These are phyloP conservation scores for Mico argentatus DNA, from an alignment of 2,797 vertebrate genomes.

Conservation along the genomic window DNA sequence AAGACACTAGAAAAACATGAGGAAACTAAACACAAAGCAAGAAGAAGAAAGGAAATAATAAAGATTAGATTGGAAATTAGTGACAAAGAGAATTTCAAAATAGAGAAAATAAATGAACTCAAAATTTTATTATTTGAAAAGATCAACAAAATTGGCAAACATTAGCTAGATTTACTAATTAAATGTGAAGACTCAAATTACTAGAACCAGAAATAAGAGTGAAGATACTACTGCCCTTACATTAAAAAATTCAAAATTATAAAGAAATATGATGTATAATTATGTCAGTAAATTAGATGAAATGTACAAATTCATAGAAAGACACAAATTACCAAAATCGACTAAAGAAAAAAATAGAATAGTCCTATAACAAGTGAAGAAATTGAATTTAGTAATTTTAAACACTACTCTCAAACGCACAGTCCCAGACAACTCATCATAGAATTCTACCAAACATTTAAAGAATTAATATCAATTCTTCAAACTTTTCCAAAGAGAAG, in stretches of 20 bases:
- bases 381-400: background rate
- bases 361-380: background rate
- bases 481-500: background rate
- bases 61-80: background rate
- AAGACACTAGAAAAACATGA: background rate
- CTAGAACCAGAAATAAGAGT: background rate
- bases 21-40: background rate
- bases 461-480: background rate
- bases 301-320: background rate
- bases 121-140: background rate
- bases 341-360: background rate
- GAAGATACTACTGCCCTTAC: background rate
- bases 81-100: background rate
- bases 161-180: background rate
- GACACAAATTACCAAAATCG: background rate
- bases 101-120: background rate
- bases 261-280: background rate
- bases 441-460: background rate
- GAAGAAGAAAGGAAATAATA: background rate
- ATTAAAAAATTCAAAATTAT: background rate
- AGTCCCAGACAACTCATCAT: background rate
- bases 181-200: background rate
- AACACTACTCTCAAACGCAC: background rate
- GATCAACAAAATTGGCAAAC: background rate
- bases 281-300: background rate